A percentile compares a stretch with the other conserved stretches of the same genome.
Evolutionary conservation across 2,888 invertebrate species (phyloP).

Genomic region (Aricia artaxerxes): DNA sequence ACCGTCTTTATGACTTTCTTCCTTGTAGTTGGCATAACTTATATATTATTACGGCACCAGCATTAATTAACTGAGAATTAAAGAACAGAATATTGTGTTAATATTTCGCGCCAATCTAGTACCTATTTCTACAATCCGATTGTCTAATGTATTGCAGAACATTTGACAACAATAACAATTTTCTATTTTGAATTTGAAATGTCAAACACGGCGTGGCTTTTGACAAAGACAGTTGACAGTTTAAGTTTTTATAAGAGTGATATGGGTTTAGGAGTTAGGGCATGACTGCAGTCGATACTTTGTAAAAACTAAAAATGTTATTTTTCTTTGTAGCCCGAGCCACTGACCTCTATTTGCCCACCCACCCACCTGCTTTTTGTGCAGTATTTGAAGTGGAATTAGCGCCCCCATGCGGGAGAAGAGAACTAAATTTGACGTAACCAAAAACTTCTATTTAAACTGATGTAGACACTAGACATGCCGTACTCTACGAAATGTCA

Average conservation of each 20-base stretch:
- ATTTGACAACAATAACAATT: slow-evolving; percentile 1
- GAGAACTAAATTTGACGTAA: no score
- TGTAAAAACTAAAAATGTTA: no score
- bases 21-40: slow-evolving; percentile 63
- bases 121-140: not conserved
- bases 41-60: not conserved
- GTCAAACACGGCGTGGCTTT: slow-evolving; percentile 1
- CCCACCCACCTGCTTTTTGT: no score
- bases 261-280: no score
- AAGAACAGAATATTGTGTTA: not conserved
- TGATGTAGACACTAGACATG: no score
- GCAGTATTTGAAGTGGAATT: no score
- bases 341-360: no score
- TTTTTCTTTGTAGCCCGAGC: no score
- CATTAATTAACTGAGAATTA: not conserved
- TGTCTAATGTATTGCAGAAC: not conserved
- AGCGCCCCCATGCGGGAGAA: no score
- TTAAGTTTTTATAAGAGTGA: not conserved
- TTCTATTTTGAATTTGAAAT: not conserved
- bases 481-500: no score
- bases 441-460: no score
- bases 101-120: slow-evolving; percentile 24
- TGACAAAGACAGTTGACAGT: not conserved
- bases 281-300: no score
- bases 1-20: slow-evolving; percentile 69